phyloP scores from a whole-genome alignment of 2,888 invertebrate genomes.

The Hirtodrosophila alboralis region DNA sequence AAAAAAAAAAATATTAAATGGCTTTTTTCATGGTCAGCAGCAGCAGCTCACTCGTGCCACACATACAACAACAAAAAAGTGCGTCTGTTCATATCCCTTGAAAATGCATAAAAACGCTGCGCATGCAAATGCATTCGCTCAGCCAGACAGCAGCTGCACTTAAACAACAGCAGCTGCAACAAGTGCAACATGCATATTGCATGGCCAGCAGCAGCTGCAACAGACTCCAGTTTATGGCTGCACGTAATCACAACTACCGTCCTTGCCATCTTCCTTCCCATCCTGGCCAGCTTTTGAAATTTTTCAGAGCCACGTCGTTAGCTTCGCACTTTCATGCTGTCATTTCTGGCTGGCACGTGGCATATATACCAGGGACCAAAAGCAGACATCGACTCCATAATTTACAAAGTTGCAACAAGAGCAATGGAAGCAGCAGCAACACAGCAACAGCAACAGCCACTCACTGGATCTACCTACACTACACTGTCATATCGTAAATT shows the following conservation, averaged over 20 bases:
- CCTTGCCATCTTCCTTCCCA: neutral
- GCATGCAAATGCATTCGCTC: slow-evolving; percentile 59
- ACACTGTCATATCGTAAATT: slow-evolving; percentile 35
- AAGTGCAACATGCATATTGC: slow-evolving; percentile 57
- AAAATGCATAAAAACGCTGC: slow-evolving; percentile 62
- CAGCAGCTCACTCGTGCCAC: slow-evolving; percentile 29
- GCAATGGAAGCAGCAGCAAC: too few species aligned
- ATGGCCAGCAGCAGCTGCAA: slow-evolving; percentile 43
- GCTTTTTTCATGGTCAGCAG: slow-evolving; percentile 65
- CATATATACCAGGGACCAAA: slow-evolving; percentile 15
- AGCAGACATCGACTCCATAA: slow-evolving; percentile 32
- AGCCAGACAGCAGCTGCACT: slow-evolving; percentile 45
- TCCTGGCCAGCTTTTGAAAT: slow-evolving; percentile 28
- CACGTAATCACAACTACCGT: slow-evolving; percentile 12
- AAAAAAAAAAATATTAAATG: slow-evolving; percentile 62
- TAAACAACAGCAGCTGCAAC: slow-evolving; percentile 43
- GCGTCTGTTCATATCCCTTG: slow-evolving; percentile 48
- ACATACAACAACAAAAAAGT: slow-evolving; percentile 24
- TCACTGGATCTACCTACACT: neutral
- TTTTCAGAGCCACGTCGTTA: slow-evolving; percentile 63
- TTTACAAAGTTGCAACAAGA: slow-evolving; percentile 50
- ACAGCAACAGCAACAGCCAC: slow-evolving; percentile 13
- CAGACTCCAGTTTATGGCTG: slow-evolving; percentile 11
- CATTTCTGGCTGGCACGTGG: slow-evolving; percentile 42
- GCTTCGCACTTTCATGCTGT: slow-evolving; percentile 67